These are phyloP conservation scores for Poliocrania exsul DNA, from an alignment of 2,797 vertebrate species.

Conservation along the genomic window DNA sequence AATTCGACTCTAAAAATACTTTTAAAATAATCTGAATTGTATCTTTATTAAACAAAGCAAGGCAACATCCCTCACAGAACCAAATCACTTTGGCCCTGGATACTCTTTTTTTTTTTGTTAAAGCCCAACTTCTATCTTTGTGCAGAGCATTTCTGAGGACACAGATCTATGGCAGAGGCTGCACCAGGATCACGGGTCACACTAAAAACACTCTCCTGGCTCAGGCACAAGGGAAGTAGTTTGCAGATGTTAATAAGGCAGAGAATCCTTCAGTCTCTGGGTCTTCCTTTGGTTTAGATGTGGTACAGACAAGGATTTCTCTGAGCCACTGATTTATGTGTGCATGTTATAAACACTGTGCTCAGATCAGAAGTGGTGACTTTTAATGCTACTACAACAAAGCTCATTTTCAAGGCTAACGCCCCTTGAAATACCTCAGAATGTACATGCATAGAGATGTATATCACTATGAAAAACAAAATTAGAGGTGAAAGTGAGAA, in stretches of 20 bases:
- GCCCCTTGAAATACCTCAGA: no score
- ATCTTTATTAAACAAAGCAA: not conserved
- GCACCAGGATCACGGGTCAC: not conserved
- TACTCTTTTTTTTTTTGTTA: not conserved
- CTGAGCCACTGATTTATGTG: not conserved
- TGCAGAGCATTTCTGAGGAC: not conserved
- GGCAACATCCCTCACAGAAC: not conserved
- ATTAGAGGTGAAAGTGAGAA: not conserved
- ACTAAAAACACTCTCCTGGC: not conserved
- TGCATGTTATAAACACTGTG: not conserved
- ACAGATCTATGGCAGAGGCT: not conserved
- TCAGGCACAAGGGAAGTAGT: not conserved
- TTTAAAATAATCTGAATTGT: not conserved
- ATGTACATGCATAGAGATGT: accelerated
- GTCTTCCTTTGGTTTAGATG: not conserved
- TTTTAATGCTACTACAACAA: not conserved
- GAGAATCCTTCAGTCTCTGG: not conserved
- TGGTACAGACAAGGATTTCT: not conserved
- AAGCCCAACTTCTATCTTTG: not conserved
- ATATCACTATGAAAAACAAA: accelerated
- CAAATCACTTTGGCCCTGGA: slow-evolving; percentile 26
- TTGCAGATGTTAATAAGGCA: not conserved
- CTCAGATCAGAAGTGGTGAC: not conserved
- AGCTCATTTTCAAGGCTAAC: not conserved
- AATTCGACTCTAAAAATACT: not conserved